Base-by-base conservation (phyloP, 2,888 invertebrate species). In the Dolichomitus sp. region DNA sequence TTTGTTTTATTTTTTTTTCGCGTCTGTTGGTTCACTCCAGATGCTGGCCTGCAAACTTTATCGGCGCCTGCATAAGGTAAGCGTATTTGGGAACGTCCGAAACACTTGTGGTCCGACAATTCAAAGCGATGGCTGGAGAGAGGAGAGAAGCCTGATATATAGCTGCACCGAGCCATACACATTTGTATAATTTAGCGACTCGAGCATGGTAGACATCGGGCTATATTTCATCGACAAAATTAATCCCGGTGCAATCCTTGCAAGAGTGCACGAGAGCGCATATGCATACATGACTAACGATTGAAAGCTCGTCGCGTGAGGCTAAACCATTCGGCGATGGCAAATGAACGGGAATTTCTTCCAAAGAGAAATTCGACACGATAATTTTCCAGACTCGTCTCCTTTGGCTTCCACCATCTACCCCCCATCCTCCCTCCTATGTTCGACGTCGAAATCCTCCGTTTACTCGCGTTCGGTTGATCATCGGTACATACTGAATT, bases 61-160 rank as follows among this genome's bases (percentile, higher is more conserved):
- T 80, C 80, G 73, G 76, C 17, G 48, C 45, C 61, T 52, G 69
- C 57, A 61, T 42, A 78, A 48, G 59, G 12, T 33, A 61, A 72
- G 73, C 30, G 68, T 68, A 69, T 80, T 63, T 57, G 68, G 80
- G 80, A 73, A 83, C 76, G 83, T 83, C 83, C 80, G 73, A 80
- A 83, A 83, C 83, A 83, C 83, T 83, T 80, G 83, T 80, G 83
- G 83, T 80, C 76, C 80, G 80, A 73, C 80, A 77, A 83, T 83
- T 83, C 80, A 77, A 83, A 77, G 76, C 83, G 76, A 54, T 72
- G 52, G 61, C 68, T 52, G 37, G 68, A 48, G 59, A 33, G 59
- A 61, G 61, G 42, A 37, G 63, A 33, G 52, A 70, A 61, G 37
- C 37, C 37, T 61, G 61, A 61, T 40, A 61, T 61, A 61, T 61